Evolutionary conservation across 2,888 invertebrate genomes (phyloP), one percentile per base, ranked within the genome.

Genomic region (Melangyna quadrimaculata): DNA sequence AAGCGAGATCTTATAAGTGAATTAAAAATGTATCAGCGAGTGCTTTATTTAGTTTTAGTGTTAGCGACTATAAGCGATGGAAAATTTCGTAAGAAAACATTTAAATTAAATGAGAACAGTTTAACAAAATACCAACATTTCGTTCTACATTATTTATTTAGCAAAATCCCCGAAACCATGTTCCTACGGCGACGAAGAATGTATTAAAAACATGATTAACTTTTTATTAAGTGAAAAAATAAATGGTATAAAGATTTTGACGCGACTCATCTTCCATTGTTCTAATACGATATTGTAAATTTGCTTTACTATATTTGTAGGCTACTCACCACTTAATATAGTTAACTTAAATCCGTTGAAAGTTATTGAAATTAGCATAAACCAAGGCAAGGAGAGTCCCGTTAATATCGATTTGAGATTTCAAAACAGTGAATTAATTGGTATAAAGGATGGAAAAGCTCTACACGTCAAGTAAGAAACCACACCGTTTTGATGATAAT

Each of bases 391-490:
- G n/a, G 88, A 88, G 0, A 88, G 89, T 77, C 89, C 89, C 1
- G 89, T 89, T 0, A 89, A 88, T 71, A 88, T 89, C 55, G 86
- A 88, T 14, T 79, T 89, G 19, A 72, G 78, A 17, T 87, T 89
- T 24, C 65, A 45, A 8, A 81, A 88, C 40, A 67, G 67, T 37
- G 43, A 84, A 53, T 22, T 87, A 8, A 17, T 1, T 37, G 88
- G 88, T 8, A 37, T 87, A 22, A 65, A 72, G 1, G 74, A 53
- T 53, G 35, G 55, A 3, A 74, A 51, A 17, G 80, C 69, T 0
- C 12, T 40, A 8, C 70, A 84, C 57, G 73, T 83, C 2, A 88
- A 77, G 88, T 88, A 84, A 78, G 81, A 59, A 37, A 4, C 19
- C 9, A 9, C 8, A 43, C 12, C 4, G 10, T 14, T 4, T 40